These are phyloP conservation scores for Silurus meridionalis DNA, from an alignment of 2,113 vertebrate genomes.

Conservation along the genomic window DNA sequence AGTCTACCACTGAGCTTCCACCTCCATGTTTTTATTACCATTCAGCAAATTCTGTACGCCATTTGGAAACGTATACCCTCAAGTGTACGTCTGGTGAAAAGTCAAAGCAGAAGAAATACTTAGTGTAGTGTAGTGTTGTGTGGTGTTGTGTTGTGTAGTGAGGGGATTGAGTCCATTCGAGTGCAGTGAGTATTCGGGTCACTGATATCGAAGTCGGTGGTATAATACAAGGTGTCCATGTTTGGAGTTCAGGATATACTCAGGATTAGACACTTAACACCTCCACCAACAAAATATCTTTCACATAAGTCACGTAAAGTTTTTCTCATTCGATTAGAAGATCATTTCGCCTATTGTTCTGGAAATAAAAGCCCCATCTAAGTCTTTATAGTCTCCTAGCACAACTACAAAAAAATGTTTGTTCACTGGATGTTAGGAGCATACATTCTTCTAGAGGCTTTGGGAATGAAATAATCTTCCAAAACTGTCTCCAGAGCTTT, in stretches of 20 bases:
- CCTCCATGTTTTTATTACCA: too few relatives aligned
- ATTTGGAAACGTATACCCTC: too few relatives aligned
- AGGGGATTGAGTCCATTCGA: not conserved
- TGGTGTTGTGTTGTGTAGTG: too few relatives aligned
- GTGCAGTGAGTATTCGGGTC: not conserved
- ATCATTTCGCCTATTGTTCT: not conserved
- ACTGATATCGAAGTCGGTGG: not conserved
- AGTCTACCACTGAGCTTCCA: too few relatives aligned
- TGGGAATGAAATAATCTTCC: slow-evolving; percentile 22
- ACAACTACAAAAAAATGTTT: not conserved
- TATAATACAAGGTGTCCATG: not conserved
- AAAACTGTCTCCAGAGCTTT: slow-evolving; percentile 25
- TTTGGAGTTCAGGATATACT: not conserved
- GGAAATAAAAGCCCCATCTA: not conserved
- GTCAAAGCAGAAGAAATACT: not conserved
- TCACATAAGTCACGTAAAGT: not conserved
- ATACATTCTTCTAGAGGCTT: not conserved
- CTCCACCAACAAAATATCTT: too few relatives aligned
- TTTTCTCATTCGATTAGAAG: not conserved
- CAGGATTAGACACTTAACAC: too few relatives aligned
- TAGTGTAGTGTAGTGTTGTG: not conserved
- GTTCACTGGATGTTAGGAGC: not conserved
- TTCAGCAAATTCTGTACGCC: too few relatives aligned
- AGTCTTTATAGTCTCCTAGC: not conserved
- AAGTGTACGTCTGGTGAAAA: not conserved